phyloP scores from a whole-genome alignment of 2,797 vertebrate genomes.

The Myotis daubentonii region DNA sequence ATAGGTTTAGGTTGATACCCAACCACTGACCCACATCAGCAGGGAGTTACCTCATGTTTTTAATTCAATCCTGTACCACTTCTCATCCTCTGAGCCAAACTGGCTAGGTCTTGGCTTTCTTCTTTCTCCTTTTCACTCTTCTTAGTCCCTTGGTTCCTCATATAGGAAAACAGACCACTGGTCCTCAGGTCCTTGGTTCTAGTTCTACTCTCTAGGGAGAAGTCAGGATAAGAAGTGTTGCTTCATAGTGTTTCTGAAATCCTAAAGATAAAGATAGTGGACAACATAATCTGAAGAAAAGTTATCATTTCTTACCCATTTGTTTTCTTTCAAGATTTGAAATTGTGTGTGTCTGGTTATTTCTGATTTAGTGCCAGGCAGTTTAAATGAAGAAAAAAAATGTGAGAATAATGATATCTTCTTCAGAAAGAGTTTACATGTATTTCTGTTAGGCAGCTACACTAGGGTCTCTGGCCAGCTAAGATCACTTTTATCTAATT shows the following conservation, averaged over 20 bases:
- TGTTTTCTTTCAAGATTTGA: background rate
- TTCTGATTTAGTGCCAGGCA: background rate
- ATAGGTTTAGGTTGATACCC: no score
- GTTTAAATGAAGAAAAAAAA: background rate
- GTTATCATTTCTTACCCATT: background rate
- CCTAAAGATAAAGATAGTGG: background rate
- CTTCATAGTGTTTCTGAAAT: background rate
- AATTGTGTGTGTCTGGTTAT: background rate
- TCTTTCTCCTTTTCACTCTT: background rate
- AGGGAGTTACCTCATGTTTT: background rate
- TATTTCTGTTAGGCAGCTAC: background rate
- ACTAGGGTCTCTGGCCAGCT: background rate
- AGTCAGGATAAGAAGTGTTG: background rate
- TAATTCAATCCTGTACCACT: background rate
- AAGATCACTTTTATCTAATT: background rate
- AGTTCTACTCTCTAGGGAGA: background rate
- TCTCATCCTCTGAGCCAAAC: background rate
- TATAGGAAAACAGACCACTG: background rate
- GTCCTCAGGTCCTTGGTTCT: background rate
- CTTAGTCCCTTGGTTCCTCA: background rate
- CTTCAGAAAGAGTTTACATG: background rate
- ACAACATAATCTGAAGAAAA: background rate
- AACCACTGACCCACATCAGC: background rate
- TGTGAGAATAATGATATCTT: background rate
- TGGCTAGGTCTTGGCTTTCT: no score